Percentiles rank a stretch among this genome's conserved stretches.
Evolutionary conservation across 1,140 invertebrate species (phyloP).

Genomic region (Drosophila nigrodunni): DNA sequence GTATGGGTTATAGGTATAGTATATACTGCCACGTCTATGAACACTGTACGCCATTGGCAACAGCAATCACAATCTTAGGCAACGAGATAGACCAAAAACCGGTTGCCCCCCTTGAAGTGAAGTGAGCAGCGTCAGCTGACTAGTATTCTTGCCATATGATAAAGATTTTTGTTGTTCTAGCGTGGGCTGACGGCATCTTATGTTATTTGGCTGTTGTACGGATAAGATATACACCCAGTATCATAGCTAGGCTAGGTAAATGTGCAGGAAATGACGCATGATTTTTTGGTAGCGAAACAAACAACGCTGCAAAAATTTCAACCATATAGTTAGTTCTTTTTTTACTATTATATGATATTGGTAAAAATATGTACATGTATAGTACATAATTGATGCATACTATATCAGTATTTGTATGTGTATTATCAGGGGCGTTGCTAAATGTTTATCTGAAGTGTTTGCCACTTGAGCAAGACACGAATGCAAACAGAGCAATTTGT

Average conservation of each 20-base stretch:
- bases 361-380: not conserved
- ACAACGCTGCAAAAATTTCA: not conserved
- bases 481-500: conserved; percentile 51
- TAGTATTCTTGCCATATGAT: conserved; percentile 68
- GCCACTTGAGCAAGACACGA: conserved; percentile 44
- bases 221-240: conserved; percentile 31
- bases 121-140: conserved; percentile 62
- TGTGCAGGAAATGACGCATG: conserved; percentile 53
- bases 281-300: not conserved
- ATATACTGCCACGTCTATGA: conserved; percentile 59
- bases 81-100: conserved; percentile 55
- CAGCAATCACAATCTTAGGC: conserved; percentile 50
- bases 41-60: conserved; percentile 62
- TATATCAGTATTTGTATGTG: not conserved
- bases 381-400: not conserved
- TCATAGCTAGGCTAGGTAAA: not conserved
- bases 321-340: not conserved
- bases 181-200: conserved; percentile 48
- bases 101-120: conserved; percentile 37
- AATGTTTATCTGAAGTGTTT: conserved; percentile 36
- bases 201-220: conserved; percentile 16
- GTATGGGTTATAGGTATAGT: conserved; percentile 1
- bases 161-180: conserved; percentile 34
- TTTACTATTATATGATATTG: conserved; percentile 1
- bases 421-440: conserved; percentile 18